Base-by-base conservation (phyloP, 2,888 invertebrate species). In the Orthosia gracilis region DNA sequence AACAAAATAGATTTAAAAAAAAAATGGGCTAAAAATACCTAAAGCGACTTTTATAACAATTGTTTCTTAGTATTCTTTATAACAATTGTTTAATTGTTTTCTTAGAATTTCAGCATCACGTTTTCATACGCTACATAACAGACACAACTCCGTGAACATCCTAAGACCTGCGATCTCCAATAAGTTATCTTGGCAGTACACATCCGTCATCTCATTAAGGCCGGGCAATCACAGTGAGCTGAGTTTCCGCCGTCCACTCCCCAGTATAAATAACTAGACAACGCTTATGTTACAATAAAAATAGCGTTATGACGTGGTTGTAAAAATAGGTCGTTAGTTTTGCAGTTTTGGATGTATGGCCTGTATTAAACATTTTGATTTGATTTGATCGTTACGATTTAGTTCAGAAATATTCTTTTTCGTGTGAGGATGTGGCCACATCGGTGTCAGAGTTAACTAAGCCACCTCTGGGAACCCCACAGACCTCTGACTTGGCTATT, bases 131-230 rank as follows among this genome's bases (percentile, higher is more conserved):
- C n/a, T 3, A 31, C 3, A 26, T 17, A 18, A 11, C 9, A 50
- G 31, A 18, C 2, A 50, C 3, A 52, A 3, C 52, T 26, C 4
- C 18, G 11, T 40, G 17, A 74, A 54, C 26, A 26, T 68, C 58
- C 47, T 45, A n/a, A 17, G 21, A 57, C n/a, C 54, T 68, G 26
- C 26, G 54, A 66, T 49, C 52, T 69, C 26, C 40, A 70, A 31
- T 40, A 55, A 80, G 69, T 76, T 26, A 61, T 70, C 75, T 78
- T 73, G 63, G 62, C 72, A 81, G 59, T 59, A 59, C 71, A 85
- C 73, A 80, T 84, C 78, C 75, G 62, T 73, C 74, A 64, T 66
- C 75, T 78, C 82, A 85, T 85, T 85, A 84, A 72, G 69, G 13
- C 71, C 61, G 76, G 64, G 70, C 70, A 85, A 82, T 84, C 85